These are phyloP conservation scores for Aculops lycopersici DNA, from an alignment of 1,140 invertebrate genomes.

Conservation along the genomic window DNA sequence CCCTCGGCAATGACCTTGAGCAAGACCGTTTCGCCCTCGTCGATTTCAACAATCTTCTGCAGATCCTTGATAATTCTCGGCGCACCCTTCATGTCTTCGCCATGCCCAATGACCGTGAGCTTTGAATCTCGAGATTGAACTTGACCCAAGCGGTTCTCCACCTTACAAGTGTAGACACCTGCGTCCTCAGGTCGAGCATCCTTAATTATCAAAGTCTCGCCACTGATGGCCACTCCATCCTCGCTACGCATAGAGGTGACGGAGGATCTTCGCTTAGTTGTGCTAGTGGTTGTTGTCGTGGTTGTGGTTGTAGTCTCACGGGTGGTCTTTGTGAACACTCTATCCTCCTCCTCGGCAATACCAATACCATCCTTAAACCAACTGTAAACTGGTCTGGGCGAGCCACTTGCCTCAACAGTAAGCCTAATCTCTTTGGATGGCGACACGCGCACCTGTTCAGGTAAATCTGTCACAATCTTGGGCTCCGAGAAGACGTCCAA, in stretches of 20 bases:
- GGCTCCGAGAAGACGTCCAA: not conserved
- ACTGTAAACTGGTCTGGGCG: not conserved
- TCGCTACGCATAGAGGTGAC: too few relatives aligned
- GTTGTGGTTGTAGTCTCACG: not conserved
- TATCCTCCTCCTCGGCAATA: not conserved
- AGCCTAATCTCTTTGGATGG: not conserved
- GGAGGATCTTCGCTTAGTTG: too few relatives aligned
- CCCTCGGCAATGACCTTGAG: slow-evolving; percentile 20
- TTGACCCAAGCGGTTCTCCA: not conserved
- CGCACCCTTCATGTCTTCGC: slow-evolving; percentile 12
- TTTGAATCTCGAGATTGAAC: too few relatives aligned
- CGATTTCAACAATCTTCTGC: slow-evolving; percentile 31
- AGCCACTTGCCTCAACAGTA: not conserved
- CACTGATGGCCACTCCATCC: too few relatives aligned
- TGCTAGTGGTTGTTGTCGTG: not conserved
- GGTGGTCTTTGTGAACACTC: not conserved
- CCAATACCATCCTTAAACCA: not conserved
- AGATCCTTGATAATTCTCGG: slow-evolving; percentile 37
- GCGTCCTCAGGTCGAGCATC: not conserved
- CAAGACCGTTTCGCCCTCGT: slow-evolving; percentile 28
- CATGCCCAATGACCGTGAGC: slow-evolving; percentile 2
- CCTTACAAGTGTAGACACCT: not conserved
- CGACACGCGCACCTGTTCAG: not conserved
- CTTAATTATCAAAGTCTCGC: not conserved
- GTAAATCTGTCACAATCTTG: not conserved